phyloP scores from a whole-genome alignment of 2,888 invertebrate species.

The Syrphus vitripennis region DNA sequence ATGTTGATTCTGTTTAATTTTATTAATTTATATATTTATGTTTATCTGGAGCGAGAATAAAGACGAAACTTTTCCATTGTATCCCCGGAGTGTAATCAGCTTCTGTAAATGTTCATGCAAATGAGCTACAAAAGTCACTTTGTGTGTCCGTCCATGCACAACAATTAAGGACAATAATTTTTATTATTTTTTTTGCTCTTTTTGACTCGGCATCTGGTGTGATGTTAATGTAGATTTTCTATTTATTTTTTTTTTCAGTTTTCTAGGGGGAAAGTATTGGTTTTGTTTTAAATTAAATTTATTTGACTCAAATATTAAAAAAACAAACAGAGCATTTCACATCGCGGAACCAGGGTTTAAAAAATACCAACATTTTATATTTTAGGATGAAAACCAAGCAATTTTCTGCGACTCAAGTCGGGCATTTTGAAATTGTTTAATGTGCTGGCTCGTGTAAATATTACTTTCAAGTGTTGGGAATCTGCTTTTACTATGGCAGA shows the following conservation, averaged over 20 bases:
- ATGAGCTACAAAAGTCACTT: constrained; percentile 49
- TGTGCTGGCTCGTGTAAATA: not conserved
- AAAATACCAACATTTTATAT: not conserved
- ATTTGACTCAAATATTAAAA: too few species aligned
- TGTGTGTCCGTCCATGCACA: constrained; percentile 12
- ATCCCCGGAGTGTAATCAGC: constrained; percentile 45
- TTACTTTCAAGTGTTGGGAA: not conserved
- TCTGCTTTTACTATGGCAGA: not conserved
- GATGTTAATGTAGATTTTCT: not conserved
- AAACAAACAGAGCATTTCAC: too few species aligned
- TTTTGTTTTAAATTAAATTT: not conserved
- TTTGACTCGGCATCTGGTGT: not conserved
- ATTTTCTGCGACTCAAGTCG: not conserved
- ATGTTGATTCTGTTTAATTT: constrained; percentile 10
- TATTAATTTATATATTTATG: constrained; percentile 24
- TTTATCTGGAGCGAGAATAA: not conserved
- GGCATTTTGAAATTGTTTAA: not conserved
- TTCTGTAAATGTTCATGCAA: constrained; percentile 55
- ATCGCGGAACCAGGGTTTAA: too few species aligned
- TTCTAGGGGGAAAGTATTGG: not conserved
- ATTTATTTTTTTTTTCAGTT: not conserved
- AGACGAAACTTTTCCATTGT: not conserved
- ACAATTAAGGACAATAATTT: constrained; percentile 49
- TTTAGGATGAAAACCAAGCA: not conserved
- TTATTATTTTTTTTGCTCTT: constrained; percentile 9